phyloP scores from a whole-genome alignment of 2,113 vertebrate species.

The Sardina pilchardus region DNA sequence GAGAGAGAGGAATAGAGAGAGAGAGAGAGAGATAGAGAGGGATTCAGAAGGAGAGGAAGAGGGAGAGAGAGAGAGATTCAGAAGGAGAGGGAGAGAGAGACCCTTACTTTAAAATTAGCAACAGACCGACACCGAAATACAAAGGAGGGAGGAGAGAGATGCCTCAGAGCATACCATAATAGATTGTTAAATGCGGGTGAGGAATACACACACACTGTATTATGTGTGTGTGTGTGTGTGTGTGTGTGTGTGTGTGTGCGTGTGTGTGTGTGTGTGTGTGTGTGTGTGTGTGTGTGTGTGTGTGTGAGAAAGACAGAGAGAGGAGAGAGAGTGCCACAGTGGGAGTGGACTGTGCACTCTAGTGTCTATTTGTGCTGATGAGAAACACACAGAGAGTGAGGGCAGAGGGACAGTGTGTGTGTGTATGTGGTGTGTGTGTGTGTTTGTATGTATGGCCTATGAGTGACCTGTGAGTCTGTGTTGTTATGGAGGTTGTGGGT shows the following conservation, averaged over 20 bases:
- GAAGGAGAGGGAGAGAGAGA: neutral
- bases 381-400: neutral
- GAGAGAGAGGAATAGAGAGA: neutral
- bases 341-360: neutral
- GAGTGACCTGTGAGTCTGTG: neutral
- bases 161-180: neutral
- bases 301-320: neutral
- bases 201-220: too few species aligned
- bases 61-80: neutral
- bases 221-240: constrained; percentile 30
- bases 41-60: constrained; percentile 4
- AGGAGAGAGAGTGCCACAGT: neutral
- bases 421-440: neutral
- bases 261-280: constrained; percentile 1
- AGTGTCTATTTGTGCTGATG: neutral
- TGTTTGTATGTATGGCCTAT: neutral
- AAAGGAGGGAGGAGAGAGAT: neutral
- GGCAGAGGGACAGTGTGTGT: neutral
- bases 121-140: neutral
- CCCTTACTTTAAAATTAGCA: neutral
- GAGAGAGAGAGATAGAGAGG: constrained; percentile 27
- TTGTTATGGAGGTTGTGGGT: neutral
- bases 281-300: constrained; percentile 12
- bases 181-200: too few species aligned
- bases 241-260: neutral